Evolutionary conservation across 2,888 invertebrate genomes (phyloP).

Genomic region (Mythimna ferrago): DNA sequence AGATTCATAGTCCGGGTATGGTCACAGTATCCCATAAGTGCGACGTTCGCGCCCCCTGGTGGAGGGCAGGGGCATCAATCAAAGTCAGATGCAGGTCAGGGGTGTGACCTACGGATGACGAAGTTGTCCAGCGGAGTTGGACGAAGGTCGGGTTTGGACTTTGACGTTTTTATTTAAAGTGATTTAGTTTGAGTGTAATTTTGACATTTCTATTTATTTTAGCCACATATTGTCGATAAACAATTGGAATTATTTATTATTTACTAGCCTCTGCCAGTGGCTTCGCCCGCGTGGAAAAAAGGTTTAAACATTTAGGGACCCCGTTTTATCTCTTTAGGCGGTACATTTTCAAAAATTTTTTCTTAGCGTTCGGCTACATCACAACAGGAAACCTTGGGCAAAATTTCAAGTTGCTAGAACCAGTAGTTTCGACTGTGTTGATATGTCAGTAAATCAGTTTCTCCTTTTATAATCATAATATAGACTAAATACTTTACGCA

Average conservation of each 20-base stretch:
- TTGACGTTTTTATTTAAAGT: slow-evolving; percentile 23
- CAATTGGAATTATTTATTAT: not conserved
- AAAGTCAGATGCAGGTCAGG: slow-evolving; percentile 77
- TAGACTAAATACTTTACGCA: too few species aligned
- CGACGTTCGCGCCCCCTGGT: slow-evolving; percentile 61
- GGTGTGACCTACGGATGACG: slow-evolving; percentile 55
- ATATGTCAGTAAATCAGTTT: too few species aligned
- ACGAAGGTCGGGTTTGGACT: slow-evolving; percentile 17
- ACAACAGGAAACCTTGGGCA: too few species aligned
- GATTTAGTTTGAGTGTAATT: not conserved
- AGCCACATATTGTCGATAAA: not conserved
- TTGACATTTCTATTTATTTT: not conserved
- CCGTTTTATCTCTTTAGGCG: too few species aligned
- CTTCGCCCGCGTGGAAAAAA: too few species aligned
- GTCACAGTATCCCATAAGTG: slow-evolving; percentile 64
- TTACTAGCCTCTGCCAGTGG: too few species aligned
- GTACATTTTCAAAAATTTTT: too few species aligned
- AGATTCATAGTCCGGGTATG: slow-evolving; percentile 64
- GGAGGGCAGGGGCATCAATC: slow-evolving; percentile 76
- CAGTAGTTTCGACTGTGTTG: too few species aligned
- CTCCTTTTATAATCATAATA: too few species aligned
- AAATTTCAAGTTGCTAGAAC: too few species aligned
- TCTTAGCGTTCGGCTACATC: too few species aligned
- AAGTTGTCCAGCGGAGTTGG: slow-evolving; percentile 24
- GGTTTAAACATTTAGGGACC: too few species aligned